Percentiles rank a stretch among this genome's conserved stretches.
These are phyloP conservation scores for Crotophaga sulcirostris DNA, from an alignment of 2,113 vertebrate genomes.

Conservation along the genomic window DNA sequence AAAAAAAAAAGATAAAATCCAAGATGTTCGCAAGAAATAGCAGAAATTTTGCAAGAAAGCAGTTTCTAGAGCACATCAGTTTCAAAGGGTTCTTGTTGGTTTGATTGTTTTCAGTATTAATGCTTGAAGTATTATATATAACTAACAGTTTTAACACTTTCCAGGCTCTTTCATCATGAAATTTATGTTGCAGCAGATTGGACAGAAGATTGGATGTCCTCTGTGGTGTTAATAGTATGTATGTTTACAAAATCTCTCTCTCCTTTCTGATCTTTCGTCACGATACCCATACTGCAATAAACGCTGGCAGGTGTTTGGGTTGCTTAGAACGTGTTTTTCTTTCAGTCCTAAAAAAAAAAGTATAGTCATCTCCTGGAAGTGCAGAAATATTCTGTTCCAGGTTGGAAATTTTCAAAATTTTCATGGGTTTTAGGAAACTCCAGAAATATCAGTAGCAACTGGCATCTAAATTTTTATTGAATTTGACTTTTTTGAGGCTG, in stretches of 20 bases:
- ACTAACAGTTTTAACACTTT: not conserved
- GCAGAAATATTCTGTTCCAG: not conserved
- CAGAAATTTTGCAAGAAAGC: not conserved
- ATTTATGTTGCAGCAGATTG: not conserved
- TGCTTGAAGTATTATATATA: not conserved
- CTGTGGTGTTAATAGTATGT: not conserved
- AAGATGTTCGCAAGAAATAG: constrained; percentile 7
- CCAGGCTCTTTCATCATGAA: not conserved
- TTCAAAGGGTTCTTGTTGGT: not conserved
- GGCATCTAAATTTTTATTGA: not conserved
- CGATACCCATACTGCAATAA: not conserved
- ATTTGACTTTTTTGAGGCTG: not conserved
- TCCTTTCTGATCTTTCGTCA: not conserved
- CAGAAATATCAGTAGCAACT: not conserved
- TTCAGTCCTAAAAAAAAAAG: not conserved
- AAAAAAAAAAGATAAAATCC: not conserved
- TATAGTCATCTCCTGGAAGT: not conserved
- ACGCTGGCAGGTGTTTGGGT: not conserved
- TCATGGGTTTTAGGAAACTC: not conserved
- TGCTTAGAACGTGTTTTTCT: not conserved
- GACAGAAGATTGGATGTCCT: not conserved
- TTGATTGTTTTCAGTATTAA: not conserved
- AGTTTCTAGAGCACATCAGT: not conserved
- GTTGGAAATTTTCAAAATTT: not conserved
- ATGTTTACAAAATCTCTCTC: not conserved